Percentiles rank a stretch among this genome's conserved stretches.
These are phyloP conservation scores for Melinaea menophilus DNA, from an alignment of 2,888 invertebrate species.

Conservation along the genomic window DNA sequence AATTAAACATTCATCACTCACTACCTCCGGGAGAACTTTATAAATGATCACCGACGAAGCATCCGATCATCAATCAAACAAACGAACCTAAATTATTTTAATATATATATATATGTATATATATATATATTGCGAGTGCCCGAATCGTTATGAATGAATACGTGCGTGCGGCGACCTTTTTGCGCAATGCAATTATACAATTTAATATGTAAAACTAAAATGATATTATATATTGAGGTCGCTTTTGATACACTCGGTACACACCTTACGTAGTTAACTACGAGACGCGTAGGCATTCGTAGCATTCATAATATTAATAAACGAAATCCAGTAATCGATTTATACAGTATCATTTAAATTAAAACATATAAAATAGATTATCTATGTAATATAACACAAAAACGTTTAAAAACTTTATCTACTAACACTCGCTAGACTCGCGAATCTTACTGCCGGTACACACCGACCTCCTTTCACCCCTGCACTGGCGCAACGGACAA, in stretches of 20 bases:
- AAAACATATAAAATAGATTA: conserved; percentile 4
- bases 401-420: conserved; percentile 42
- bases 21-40: too few relatives aligned
- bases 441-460: conserved; percentile 52
- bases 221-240: too few relatives aligned
- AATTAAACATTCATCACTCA: too few relatives aligned
- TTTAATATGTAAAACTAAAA: too few relatives aligned
- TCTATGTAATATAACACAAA: conserved; percentile 56
- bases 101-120: too few relatives aligned
- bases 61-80: too few relatives aligned
- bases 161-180: conserved; percentile 19
- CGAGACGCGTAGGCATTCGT: conserved; percentile 47
- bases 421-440: conserved; percentile 49
- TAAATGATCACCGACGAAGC: too few relatives aligned
- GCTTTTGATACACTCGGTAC: too few relatives aligned
- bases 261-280: conserved; percentile 30
- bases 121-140: not conserved
- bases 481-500: conserved; percentile 73
- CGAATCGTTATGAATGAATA: conserved; percentile 18
- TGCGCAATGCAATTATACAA: conserved; percentile 7
- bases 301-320: conserved; percentile 33
- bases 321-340: conserved; percentile 3
- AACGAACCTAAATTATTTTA: too few relatives aligned
- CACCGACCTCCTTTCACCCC: conserved; percentile 75
- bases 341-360: not conserved